Conservation (phyloP, 2,888 invertebrate species). For the Lacanobia wlatinum region DNA sequence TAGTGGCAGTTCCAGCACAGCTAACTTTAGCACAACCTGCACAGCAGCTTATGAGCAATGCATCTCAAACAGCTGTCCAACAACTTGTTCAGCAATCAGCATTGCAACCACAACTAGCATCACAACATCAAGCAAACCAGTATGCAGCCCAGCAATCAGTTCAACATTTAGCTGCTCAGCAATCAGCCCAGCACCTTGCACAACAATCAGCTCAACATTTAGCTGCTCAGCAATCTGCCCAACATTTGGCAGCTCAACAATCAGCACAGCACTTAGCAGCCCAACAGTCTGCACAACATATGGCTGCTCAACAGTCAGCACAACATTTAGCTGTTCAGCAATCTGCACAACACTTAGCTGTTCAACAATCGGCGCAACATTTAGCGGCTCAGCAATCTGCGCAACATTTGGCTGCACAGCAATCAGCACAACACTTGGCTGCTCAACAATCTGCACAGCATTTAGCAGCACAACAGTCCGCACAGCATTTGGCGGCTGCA, state of each 20-base stretch:
- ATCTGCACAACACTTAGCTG: conserved; percentile 73
- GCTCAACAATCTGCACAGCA: conserved; percentile 74
- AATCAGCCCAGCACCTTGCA: conserved; percentile 76
- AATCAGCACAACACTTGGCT: conserved; percentile 72
- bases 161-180: conserved; percentile 82
- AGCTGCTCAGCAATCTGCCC: conserved; percentile 80
- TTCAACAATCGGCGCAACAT: conserved; percentile 76
- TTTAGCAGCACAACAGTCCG: conserved; percentile 78
- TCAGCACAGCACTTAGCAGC: conserved; percentile 78
- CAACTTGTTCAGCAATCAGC: conserved; percentile 86
- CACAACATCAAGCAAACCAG: conserved; percentile 84
- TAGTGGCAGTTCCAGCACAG: conserved; percentile 88
- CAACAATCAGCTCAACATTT: conserved; percentile 82
- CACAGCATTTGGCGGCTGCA: conserved; percentile 78
- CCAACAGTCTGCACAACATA: conserved; percentile 77
- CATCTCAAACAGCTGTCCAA: conserved; percentile 84
- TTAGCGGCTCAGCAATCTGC: conserved; percentile 70
- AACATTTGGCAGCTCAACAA: conserved; percentile 83
- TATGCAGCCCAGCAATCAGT: conserved; percentile 85
- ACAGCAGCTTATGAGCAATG: conserved; percentile 85
- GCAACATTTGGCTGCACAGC: conserved; percentile 74
- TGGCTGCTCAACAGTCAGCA: conserved; percentile 75
- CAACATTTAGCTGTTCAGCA: conserved; percentile 76
- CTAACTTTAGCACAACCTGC: conserved; percentile 83
- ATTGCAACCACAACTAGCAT: conserved; percentile 81